Base-by-base conservation (phyloP, 2,797 vertebrate species). In the Microctenopoma lineatum region DNA sequence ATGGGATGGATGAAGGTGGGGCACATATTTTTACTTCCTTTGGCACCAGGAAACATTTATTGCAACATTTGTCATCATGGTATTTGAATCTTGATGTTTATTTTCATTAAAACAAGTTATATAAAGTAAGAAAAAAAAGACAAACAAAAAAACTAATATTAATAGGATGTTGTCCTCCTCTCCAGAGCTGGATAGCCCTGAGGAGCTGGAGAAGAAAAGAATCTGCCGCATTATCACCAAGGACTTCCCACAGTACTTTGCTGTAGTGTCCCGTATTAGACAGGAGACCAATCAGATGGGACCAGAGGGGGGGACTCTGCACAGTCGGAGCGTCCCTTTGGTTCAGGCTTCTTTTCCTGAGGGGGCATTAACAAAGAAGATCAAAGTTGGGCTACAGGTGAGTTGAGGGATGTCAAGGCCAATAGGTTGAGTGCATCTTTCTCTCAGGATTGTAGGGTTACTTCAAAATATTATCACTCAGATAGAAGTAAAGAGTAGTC, bases 221-320 rank as follows among this genome's bases (percentile, higher is more conserved):
- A 97, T 99, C 92, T 99, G 98, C 84, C 94, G 98, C 70, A 97
- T 99, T 15, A 87, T 99, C 86, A 99, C 98, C 0, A 98, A 97
- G 90, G 98, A 99, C 70, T 99, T 99, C 79, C 98, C 98, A 0
- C 98, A 99, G 89, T 99, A 99, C 85, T 99, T 99, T 29, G 98
- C 98, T 0, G 98, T 99, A n/a, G 98, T 99, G 73, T 99, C 98
- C 0, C 92, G 98, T 12, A 98, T 99, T 87, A 96, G 98, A 80
- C 98, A 99, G 86, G 98, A 99, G 85, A 98, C 96, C 70, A 97
- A 97, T 88, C 97, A 98, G 18, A 98, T 99, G 59, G 98, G 98
- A 38, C 98, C 98, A 0, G 98, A 99, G 80, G 98, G 98, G 0
- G 98, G 98, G 5, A 92, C 97, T 79, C 92, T 99, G 69, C 94